Conservation (phyloP, 2,113 vertebrate genomes). For the Barbus barbus region DNA sequence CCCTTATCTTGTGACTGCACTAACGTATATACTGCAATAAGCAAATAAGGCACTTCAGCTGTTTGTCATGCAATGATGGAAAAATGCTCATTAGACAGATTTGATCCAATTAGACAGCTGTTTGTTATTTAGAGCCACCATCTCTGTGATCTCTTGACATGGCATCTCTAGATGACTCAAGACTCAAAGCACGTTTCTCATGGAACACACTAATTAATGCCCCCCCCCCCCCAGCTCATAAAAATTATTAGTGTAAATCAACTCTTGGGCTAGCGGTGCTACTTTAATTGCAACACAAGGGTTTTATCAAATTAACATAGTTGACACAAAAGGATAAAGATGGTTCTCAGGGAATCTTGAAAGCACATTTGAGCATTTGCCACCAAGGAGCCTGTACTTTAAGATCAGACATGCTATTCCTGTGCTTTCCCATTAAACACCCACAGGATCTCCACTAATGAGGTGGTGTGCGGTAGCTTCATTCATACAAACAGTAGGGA, state of each 20-base stretch:
- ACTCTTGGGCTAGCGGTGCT: background rate
- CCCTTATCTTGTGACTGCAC: slow-evolving; percentile 1
- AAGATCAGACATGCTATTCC: slow-evolving; percentile 16
- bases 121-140: slow-evolving; percentile 1
- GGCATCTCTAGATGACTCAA: slow-evolving; percentile 15
- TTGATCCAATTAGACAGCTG: background rate
- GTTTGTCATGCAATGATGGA: background rate
- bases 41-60: background rate
- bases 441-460: slow-evolving; percentile 31
- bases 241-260: slow-evolving; percentile 18
- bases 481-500: background rate
- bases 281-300: slow-evolving; percentile 23
- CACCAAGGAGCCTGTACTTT: slow-evolving; percentile 10
- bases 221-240: slow-evolving; percentile 8
- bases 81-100: slow-evolving; percentile 23
- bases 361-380: slow-evolving; percentile 7
- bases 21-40: slow-evolving; percentile 25
- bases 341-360: slow-evolving; percentile 2
- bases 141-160: background rate
- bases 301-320: background rate
- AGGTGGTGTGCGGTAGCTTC: slow-evolving; percentile 23
- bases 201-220: slow-evolving; percentile 12
- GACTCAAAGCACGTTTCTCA: slow-evolving; percentile 14
- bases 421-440: slow-evolving; percentile 22
- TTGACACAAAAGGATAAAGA: slow-evolving; percentile 29